These are phyloP conservation scores for Rhagonycha lutea DNA, from an alignment of 2,888 invertebrate genomes.

Conservation along the genomic window DNA sequence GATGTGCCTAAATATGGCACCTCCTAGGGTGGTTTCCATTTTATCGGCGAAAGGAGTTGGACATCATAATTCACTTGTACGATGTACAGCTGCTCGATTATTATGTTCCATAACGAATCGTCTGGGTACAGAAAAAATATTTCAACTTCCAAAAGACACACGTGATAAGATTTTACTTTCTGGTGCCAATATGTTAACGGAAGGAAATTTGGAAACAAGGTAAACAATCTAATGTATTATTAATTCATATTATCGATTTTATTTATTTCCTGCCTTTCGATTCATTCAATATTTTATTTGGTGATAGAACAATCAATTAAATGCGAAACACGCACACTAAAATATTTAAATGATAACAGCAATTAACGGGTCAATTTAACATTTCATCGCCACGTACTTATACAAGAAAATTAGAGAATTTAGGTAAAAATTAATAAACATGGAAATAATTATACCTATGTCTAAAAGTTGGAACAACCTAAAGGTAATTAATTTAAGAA, in stretches of 20 bases:
- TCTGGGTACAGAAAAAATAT: slow-evolving; percentile 73
- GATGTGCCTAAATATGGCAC: slow-evolving; percentile 78
- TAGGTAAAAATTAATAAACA: too few species aligned
- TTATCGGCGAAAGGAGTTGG: slow-evolving; percentile 70
- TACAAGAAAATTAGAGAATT: not conserved
- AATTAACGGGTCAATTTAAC: not conserved
- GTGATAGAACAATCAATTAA: not conserved
- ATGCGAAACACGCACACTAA: not conserved
- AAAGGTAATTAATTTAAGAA: not conserved
- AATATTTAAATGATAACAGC: not conserved
- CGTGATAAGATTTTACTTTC: slow-evolving; percentile 79
- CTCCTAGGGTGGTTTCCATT: slow-evolving; percentile 68
- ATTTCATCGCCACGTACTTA: not conserved
- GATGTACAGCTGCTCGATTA: slow-evolving; percentile 81
- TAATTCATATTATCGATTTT: slow-evolving; percentile 26
- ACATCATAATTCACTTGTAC: slow-evolving; percentile 87
- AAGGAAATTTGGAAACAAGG: slow-evolving; percentile 87
- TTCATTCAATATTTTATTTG: not conserved
- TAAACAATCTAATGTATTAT: slow-evolving; percentile 43
- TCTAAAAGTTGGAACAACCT: not conserved
- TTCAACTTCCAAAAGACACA: slow-evolving; percentile 75
- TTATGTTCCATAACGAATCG: slow-evolving; percentile 73
- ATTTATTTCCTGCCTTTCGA: not conserved
- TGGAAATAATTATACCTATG: too few species aligned
- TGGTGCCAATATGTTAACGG: slow-evolving; percentile 81